A percentile compares a stretch with the other conserved stretches of the same genome.
phyloP scores from a whole-genome alignment of 92 coral and sea anemone species.

The Montipora capitata region DNA sequence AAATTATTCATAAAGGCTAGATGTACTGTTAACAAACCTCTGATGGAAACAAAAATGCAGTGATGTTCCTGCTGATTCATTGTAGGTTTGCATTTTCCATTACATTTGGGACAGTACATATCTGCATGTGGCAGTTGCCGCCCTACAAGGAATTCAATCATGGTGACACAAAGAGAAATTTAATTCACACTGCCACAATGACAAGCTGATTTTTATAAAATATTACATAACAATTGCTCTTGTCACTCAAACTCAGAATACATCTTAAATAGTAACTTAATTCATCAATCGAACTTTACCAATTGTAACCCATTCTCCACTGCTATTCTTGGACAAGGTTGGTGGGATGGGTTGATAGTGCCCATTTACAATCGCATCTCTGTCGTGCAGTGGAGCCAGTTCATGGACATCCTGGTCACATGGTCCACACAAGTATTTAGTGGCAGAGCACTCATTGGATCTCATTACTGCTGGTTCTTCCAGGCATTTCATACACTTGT shows the following conservation, averaged over 20 bases:
- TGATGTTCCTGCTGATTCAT: not conserved
- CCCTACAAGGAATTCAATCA: too few relatives aligned
- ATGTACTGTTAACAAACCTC: not conserved
- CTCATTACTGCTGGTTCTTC: too few relatives aligned
- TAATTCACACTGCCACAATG: too few relatives aligned
- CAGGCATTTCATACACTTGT: slow-evolving; percentile 22
- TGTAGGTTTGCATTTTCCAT: too few relatives aligned
- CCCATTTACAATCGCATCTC: slow-evolving; percentile 60
- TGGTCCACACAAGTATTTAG: slow-evolving; percentile 21
- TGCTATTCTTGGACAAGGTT: slow-evolving; percentile 42
- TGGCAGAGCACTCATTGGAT: not conserved
- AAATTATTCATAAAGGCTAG: too few relatives aligned
- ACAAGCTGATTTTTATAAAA: not conserved
- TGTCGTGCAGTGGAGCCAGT: slow-evolving; percentile 42
- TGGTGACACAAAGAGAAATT: too few relatives aligned
- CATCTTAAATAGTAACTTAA: not conserved
- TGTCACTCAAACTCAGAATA: not conserved
- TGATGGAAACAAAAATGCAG: not conserved
- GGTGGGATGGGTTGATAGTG: slow-evolving; percentile 60
- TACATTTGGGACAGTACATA: too few relatives aligned
- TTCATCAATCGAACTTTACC: slow-evolving; percentile 9
- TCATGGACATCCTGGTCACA: slow-evolving; percentile 49
- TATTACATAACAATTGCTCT: not conserved
- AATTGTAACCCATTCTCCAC: slow-evolving; percentile 61
- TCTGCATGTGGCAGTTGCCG: too few relatives aligned